Evolutionary conservation across 1,140 invertebrate genomes (phyloP).

Genomic region (Cydia fagiglandana): DNA sequence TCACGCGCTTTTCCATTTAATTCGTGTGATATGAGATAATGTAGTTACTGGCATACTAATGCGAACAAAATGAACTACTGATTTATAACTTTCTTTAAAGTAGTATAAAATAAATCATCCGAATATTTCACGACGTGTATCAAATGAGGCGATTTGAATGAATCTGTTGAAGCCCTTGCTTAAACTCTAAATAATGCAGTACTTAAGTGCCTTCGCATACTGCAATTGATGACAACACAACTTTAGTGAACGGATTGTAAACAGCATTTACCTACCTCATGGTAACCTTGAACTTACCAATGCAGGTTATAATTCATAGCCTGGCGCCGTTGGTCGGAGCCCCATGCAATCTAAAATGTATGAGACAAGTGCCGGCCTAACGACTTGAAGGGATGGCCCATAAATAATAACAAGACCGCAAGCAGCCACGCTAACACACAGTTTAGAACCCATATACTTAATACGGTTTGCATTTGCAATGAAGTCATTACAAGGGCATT

Average conservation of each 20-base stretch:
- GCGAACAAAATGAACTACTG: no score
- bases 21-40: not conserved
- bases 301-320: not conserved
- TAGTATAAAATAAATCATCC: no score
- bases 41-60: no score
- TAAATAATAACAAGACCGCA: constrained; percentile 3
- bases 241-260: not conserved
- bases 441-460: not conserved
- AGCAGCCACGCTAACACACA: not conserved
- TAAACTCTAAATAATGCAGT: no score
- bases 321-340: not conserved
- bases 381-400: constrained; percentile 1
- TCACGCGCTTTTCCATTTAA: not conserved
- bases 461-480: constrained; percentile 5
- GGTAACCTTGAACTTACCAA: not conserved
- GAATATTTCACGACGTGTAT: no score
- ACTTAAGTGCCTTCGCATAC: no score
- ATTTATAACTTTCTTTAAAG: no score
- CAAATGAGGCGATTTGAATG: no score
- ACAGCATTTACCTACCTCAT: not conserved
- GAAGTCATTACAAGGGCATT: constrained; percentile 1
- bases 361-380: not conserved
- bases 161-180: no score
- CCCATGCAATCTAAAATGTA: not conserved
- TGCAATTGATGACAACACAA: not conserved